Evolutionary conservation across 2,797 vertebrate species (phyloP).

Genomic region (Scyliorhinus canicula): DNA sequence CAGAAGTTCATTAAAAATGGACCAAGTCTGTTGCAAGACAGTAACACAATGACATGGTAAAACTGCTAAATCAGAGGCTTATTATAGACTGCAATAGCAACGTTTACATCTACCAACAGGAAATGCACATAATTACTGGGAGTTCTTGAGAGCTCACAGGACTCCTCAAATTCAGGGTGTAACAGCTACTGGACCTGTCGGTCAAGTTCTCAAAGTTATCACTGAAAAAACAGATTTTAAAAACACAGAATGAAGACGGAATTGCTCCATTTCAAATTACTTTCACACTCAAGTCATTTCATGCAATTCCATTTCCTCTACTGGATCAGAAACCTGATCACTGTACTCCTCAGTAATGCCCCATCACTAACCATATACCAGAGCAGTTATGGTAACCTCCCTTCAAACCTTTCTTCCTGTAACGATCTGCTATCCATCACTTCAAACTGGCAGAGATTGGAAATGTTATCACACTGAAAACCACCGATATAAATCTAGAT

Average conservation of each 20-base stretch:
- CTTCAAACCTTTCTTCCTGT: neutral
- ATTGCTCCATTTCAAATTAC: neutral
- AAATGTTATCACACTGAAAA: neutral
- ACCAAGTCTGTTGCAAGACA: neutral
- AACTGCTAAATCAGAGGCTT: neutral
- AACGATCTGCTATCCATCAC: neutral
- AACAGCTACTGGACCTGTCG: neutral
- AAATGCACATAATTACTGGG: neutral
- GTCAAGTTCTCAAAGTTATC: neutral
- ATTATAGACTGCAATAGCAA: neutral
- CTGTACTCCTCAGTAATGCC: neutral
- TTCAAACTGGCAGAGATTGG: neutral
- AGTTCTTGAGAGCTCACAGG: neutral
- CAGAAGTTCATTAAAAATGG: neutral
- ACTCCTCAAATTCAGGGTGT: neutral
- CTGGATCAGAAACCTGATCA: neutral
- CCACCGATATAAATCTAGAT: neutral
- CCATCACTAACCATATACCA: neutral
- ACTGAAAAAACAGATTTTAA: neutral
- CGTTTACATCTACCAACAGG: neutral
- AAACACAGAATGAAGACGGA: neutral
- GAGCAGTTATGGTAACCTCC: neutral
- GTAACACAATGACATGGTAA: neutral
- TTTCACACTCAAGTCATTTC: neutral
- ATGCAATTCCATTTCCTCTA: neutral